Evolutionary conservation across 2,888 invertebrate species (phyloP).

Genomic region (Tetanocera ferruginea): DNA sequence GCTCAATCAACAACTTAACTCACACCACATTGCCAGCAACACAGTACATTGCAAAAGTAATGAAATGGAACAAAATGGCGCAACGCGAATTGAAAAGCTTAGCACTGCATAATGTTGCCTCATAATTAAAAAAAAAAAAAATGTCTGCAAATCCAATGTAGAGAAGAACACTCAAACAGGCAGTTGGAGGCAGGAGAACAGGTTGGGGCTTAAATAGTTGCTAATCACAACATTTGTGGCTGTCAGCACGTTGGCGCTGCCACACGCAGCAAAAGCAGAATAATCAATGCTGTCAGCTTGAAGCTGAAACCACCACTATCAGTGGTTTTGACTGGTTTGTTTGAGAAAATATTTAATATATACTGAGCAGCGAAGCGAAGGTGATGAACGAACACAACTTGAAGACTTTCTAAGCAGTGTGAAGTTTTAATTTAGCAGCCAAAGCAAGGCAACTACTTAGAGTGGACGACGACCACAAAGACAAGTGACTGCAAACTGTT

Average conservation of each 20-base stretch:
- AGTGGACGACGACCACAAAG: neutral
- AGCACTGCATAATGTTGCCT: neutral
- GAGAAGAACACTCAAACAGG: too few species aligned
- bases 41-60: neutral
- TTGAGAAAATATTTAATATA: too few species aligned
- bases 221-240: slow-evolving; percentile 1
- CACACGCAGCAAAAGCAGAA: neutral
- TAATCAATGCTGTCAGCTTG: slow-evolving; percentile 2
- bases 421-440: neutral
- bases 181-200: neutral
- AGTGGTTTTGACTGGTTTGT: slow-evolving; percentile 11
- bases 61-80: slow-evolving; percentile 22
- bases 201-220: neutral
- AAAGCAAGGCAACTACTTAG: neutral
- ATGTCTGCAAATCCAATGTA: neutral
- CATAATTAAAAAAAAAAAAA: neutral
- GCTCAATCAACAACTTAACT: neutral
- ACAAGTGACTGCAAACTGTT: neutral
- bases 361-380: too few species aligned
- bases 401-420: neutral
- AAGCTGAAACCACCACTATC: neutral
- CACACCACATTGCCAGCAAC: neutral
- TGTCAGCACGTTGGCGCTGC: neutral
- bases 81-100: neutral
- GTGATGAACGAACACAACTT: too few species aligned